Base-by-base conservation (phyloP, 2,888 invertebrate genomes). In the Mongoloraphidia duomilia region DNA sequence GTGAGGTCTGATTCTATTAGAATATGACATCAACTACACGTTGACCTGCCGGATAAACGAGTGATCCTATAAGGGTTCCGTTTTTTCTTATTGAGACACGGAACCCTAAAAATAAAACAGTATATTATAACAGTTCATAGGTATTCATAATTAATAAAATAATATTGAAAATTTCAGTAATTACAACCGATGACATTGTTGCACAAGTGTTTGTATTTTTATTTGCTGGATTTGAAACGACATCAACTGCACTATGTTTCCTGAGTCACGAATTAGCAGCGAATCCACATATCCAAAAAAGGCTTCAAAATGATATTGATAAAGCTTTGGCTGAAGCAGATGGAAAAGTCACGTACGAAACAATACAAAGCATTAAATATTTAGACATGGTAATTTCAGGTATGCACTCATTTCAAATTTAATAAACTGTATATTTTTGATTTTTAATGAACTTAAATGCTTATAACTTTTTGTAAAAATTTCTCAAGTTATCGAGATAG, bases 311-410 rank as follows among this genome's bases (percentile, higher is more conserved):
- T 40, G 80, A 81, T 64, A 73, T 81, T 34, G 67, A 63, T 17
- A 69, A 73, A 12, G 65, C 70, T 2, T 60, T 69, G 8, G 56
- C 53, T 0, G 65, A 67, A 13, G 63, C 65, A 8, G 66, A 63
- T 0, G 67, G 67, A 8, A 65, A 64, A 14, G 61, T 76, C 1
- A 67, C 64, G 46, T 77, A 72, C 52, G 72, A 69, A 12, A 63
- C 65, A 1, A 61, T 77, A 1, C 67, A 70, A 50, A 66, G 64
- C 17, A 68, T 77, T 72, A 64, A 65, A 11, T 77, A 76, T 48
- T 59, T 77, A 65, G 76, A 77, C 45, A 74, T 74, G 74, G 72
- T 76, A 1, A 59, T 76, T 0, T 73, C 73, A 54, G 71, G 70
- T 71, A 56, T 6, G 26, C 26, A 3, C 6, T 26, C 3, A 26